Evolutionary conservation across 2,113 vertebrate species (phyloP).

Genomic region (Grammatotria lemairii): DNA sequence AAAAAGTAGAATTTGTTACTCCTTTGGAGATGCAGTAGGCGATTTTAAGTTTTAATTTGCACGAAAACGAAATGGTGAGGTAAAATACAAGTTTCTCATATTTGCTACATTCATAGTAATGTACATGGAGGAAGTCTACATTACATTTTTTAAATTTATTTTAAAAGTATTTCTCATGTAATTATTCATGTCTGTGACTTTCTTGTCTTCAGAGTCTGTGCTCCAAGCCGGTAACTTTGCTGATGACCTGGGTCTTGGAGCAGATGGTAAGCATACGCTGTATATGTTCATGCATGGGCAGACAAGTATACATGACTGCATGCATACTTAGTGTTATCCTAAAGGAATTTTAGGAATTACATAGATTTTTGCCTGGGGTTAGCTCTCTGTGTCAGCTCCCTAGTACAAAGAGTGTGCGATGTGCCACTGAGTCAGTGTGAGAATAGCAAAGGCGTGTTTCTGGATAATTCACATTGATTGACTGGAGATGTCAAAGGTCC

Average conservation of each 20-base stretch:
- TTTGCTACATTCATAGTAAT: background rate
- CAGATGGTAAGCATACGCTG: constrained; percentile 74
- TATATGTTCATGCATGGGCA: background rate
- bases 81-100: background rate
- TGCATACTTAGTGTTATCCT: background rate
- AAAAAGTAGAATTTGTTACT: background rate
- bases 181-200: background rate
- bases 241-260: constrained; percentile 81
- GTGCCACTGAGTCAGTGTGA: background rate
- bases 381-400: background rate
- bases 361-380: background rate
- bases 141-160: background rate
- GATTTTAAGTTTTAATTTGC: background rate
- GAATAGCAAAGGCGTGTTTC: background rate
- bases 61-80: background rate
- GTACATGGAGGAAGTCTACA: background rate
- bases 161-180: background rate
- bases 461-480: background rate
- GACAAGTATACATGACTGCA: background rate
- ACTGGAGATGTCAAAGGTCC: background rate
- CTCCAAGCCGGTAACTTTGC: constrained; percentile 68
- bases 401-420: background rate
- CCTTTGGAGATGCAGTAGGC: background rate
- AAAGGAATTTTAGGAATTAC: background rate
- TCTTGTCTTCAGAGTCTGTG: constrained; percentile 54